Evolutionary conservation across 2,888 invertebrate genomes (phyloP).

Genomic region (Podotricha telesiphe): DNA sequence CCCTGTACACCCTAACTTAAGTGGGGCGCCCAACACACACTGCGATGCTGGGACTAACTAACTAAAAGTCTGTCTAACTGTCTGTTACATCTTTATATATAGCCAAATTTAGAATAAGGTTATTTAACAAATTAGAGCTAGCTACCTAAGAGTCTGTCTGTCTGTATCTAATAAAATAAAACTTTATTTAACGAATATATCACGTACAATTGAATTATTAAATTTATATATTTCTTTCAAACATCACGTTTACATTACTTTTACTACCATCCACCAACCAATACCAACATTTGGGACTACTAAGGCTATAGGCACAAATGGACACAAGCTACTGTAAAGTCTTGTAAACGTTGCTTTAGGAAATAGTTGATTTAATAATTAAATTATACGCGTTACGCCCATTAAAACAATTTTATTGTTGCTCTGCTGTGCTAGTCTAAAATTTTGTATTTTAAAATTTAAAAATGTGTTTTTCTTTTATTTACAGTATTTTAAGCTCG

Average conservation of each 20-base stretch:
- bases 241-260: not conserved
- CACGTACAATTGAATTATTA: not conserved
- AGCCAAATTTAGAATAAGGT: not conserved
- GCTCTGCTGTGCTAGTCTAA: not conserved
- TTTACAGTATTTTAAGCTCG: constrained; percentile 7
- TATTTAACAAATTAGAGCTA: not conserved
- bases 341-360: no score
- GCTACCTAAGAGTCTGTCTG: not conserved
- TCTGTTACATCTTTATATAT: not conserved
- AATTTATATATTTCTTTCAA: not conserved
- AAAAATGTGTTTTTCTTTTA: not conserved
- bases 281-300: no score
- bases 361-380: no score
- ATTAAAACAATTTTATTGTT: not conserved
- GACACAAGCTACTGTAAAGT: no score
- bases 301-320: no score
- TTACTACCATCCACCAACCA: no score
- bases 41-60: constrained; percentile 36
- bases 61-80: constrained; percentile 4
- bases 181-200: not conserved
- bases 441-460: not conserved
- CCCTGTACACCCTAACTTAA: constrained; percentile 53
- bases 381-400: no score
- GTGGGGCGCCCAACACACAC: constrained; percentile 48
- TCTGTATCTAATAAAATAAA: not conserved